phyloP scores from a whole-genome alignment of 2,888 invertebrate species.

The Minunthozetes semirufus region DNA sequence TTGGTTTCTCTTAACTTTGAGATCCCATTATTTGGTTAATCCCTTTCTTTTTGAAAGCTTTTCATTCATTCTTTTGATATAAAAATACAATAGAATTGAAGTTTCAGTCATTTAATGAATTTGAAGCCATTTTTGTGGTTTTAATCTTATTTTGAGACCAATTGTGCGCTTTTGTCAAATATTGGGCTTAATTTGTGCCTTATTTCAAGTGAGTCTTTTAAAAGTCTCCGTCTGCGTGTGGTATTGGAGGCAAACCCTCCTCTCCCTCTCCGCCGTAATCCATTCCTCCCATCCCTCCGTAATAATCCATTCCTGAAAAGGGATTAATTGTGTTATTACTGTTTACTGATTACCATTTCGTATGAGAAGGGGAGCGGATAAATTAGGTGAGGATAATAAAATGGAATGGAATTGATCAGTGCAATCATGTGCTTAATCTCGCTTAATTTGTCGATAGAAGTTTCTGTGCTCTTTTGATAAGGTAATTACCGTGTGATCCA shows the following conservation, averaged over 20 bases:
- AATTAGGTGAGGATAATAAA: too few species aligned
- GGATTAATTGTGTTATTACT: neutral
- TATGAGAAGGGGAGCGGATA: too few species aligned
- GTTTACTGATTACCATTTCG: neutral
- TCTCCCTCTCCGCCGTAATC: conserved; percentile 4
- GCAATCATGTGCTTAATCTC: neutral
- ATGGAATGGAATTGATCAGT: neutral
- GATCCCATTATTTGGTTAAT: too few species aligned
- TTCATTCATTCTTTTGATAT: too few species aligned
- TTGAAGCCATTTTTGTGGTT: too few species aligned
- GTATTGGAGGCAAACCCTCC: neutral
- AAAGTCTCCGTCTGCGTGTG: neutral
- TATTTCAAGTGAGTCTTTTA: neutral
- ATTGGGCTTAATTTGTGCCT: neutral
- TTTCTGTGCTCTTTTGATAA: neutral
- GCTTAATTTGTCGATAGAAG: neutral
- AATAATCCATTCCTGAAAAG: conserved; percentile 23
- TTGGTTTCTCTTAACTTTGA: too few species aligned
- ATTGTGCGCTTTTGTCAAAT: neutral
- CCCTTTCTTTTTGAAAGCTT: too few species aligned
- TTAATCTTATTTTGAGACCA: neutral
- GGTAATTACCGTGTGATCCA: neutral
- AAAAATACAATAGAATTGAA: too few species aligned
- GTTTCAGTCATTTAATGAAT: too few species aligned
- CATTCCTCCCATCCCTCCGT: neutral